These are phyloP conservation scores for Blennius ocellaris DNA, from an alignment of 2,113 vertebrate species.

Conservation along the genomic window DNA sequence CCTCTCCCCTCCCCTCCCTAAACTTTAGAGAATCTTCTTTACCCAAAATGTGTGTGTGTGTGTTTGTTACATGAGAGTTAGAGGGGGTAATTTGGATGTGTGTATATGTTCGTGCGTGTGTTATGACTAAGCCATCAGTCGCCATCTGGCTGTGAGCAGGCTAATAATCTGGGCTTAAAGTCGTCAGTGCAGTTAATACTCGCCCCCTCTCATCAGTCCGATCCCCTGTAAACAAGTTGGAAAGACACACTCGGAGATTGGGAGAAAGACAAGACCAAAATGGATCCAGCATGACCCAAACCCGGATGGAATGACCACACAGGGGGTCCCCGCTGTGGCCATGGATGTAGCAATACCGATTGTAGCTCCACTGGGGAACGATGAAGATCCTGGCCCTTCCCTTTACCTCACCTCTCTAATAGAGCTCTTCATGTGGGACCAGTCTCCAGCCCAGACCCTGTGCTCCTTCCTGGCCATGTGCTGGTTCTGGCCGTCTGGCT, in stretches of 20 bases:
- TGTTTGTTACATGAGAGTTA: neutral
- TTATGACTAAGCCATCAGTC: conserved; percentile 81
- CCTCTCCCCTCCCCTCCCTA: conserved; percentile 15
- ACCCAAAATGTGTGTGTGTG: conserved; percentile 29
- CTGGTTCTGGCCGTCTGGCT: conserved; percentile 66
- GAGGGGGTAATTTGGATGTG: conserved; percentile 39
- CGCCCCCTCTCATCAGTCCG: conserved; percentile 38
- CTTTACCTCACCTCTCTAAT: conserved; percentile 65
- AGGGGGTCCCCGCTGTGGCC: neutral
- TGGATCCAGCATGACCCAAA: conserved; percentile 38
- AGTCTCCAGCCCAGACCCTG: conserved; percentile 60
- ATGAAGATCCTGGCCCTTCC: conserved; percentile 52
- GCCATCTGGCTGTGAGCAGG: conserved; percentile 84
- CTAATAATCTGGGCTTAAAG: conserved; percentile 86
- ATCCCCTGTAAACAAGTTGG: conserved; percentile 42
- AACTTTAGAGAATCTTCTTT: conserved; percentile 45
- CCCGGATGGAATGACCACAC: conserved; percentile 38
- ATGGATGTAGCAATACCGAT: conserved; percentile 26
- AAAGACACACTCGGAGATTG: conserved; percentile 39
- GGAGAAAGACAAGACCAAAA: conserved; percentile 5
- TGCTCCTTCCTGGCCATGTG: conserved; percentile 74
- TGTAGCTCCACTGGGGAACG: neutral
- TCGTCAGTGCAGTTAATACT: conserved; percentile 64
- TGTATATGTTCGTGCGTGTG: conserved; percentile 31
- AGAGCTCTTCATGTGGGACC: conserved; percentile 67